Percentiles rank a stretch among this genome's conserved stretches.
These are phyloP conservation scores for Diabrotica balteata DNA, from an alignment of 2,888 invertebrate species.

Conservation along the genomic window DNA sequence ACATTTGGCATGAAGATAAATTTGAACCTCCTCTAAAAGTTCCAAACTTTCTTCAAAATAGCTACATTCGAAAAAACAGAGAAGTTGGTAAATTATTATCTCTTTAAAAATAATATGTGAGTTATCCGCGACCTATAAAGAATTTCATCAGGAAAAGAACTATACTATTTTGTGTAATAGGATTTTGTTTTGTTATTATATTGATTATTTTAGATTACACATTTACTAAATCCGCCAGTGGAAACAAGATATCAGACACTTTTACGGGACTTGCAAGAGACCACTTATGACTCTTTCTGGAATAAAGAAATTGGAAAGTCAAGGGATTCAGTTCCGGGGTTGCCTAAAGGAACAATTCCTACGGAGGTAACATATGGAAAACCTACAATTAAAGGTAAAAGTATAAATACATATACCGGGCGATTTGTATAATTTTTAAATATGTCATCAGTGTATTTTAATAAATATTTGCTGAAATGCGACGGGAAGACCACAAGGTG, in stretches of 20 bases:
- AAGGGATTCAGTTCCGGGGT: conserved; percentile 58
- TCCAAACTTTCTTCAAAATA: conserved; percentile 42
- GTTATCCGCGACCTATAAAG: no score
- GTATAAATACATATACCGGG: neutral
- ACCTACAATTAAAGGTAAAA: conserved; percentile 38
- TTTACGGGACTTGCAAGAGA: conserved; percentile 61
- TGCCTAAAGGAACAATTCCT: conserved; percentile 60
- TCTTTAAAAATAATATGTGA: neutral
- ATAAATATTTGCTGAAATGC: no score
- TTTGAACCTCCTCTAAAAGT: conserved; percentile 39
- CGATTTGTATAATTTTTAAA: no score
- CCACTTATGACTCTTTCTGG: conserved; percentile 62
- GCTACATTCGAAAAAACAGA: conserved; percentile 46
- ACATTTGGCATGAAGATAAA: conserved; percentile 38
- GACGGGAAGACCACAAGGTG: no score
- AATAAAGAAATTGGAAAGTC: conserved; percentile 59
- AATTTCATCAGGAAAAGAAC: no score
- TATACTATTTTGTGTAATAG: no score
- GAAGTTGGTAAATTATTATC: conserved; percentile 29
- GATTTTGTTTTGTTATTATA: no score
- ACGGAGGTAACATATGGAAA: conserved; percentile 58
- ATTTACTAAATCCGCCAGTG: conserved; percentile 52
- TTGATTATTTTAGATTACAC: conserved; percentile 35
- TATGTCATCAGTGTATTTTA: no score
- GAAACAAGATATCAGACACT: conserved; percentile 60